Evolutionary conservation across 2,797 vertebrate genomes (phyloP), one percentile per base, ranked within the genome.

Genomic region (Naso thynnoides): DNA sequence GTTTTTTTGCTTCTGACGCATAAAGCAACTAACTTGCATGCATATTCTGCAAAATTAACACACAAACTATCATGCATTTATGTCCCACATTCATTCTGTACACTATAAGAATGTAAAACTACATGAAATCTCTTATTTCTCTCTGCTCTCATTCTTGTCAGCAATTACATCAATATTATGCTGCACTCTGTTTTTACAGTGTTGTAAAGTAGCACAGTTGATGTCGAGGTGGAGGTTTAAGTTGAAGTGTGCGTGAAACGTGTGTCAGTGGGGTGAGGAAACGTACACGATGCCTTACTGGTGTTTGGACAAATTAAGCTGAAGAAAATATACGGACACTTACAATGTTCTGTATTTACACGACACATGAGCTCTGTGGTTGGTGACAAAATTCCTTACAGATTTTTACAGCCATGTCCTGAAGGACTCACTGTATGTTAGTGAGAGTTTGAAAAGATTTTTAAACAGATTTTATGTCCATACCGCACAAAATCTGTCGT

Each of bases 221-320:
- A 59, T 41, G 65, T 77, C 50, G 58, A 56, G 53, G 49, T 44
- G 54, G 31, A 47, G 57, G 45, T n/a, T n/a, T n/a, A 57, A 21
- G 44, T 44, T 52, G 33, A 58, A 48, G 48, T 53, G 50, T 48
- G 53, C 55, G 66, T n/a, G n/a, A n/a, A n/a, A 44, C 48, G 26
- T 45, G 63, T 63, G 57, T 52, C 60, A 41, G 18, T 2, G 6
- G 14, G 39, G 42, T 73, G 3, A 58, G 26, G 31, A 36, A 19
- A 57, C 9, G 4, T 23, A 5, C 57, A 49, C 4, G 21, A 33
- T 45, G 0, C n/a, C 79, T 75, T 70, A 63, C 36, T 63, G 4
- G 9, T 54, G 49, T 62, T 64, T 6, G n/a, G 47, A 76, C 19
- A 65, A 72, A 65, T 64, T 45, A 36, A 49, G 41, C 48, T 6